Evolutionary conservation across 1,140 invertebrate species (phyloP).

Genomic region (Condylostylus longicornis): DNA sequence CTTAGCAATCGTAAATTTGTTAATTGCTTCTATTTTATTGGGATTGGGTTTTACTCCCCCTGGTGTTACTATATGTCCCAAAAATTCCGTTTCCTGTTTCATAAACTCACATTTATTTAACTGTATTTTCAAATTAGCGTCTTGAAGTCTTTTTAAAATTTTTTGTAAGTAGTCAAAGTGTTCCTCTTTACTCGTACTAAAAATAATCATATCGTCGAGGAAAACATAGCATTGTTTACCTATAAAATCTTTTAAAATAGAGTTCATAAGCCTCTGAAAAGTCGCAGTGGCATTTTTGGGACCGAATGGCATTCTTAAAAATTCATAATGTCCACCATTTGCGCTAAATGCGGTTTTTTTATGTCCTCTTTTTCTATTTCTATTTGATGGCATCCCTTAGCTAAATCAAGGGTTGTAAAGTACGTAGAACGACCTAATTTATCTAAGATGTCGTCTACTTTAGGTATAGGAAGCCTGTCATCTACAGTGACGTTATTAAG

Average conservation of each 20-base stretch:
- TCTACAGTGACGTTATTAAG: constrained; percentile 18
- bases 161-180: constrained; percentile 7
- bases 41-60: constrained; percentile 14
- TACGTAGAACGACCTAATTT: constrained; percentile 22
- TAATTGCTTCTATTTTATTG: constrained; percentile 12
- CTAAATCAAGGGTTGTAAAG: constrained; percentile 31
- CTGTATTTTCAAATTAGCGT: constrained; percentile 16
- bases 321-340: constrained; percentile 13
- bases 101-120: constrained; percentile 16
- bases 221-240: constrained; percentile 13
- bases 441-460: constrained; percentile 33
- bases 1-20: constrained; percentile 15
- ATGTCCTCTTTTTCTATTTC: constrained; percentile 19
- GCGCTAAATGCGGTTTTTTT: constrained; percentile 35
- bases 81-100: constrained; percentile 11
- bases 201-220: constrained; percentile 13
- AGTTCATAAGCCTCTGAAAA: constrained; percentile 3
- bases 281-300: constrained; percentile 25
- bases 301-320: constrained; percentile 23
- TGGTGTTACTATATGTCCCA: constrained; percentile 14
- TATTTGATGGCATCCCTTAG: constrained; percentile 38
- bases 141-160: constrained; percentile 13
- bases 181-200: constrained; percentile 4
- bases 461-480: constrained; percentile 36
- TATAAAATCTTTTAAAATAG: not conserved